Evolutionary conservation across 1,140 invertebrate genomes (phyloP), one percentile per base, ranked within the genome.

Genomic region (Caenorhabditis inopinata): DNA sequence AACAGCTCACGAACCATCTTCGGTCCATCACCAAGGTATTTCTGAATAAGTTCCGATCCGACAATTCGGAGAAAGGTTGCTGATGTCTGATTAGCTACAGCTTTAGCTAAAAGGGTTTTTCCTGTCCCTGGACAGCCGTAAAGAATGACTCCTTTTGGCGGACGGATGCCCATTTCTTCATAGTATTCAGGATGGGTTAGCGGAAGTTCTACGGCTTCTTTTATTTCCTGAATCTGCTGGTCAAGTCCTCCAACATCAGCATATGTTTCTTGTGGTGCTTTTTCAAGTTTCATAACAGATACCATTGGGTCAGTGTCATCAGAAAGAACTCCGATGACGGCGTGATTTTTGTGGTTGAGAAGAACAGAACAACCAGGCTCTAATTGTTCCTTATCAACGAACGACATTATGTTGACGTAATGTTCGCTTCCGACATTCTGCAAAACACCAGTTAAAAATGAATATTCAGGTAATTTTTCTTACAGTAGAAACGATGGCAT

Each of bases 291-390:
- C 97, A 99, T 99, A 0, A 99, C 97, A 35, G 96, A 99, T 1
- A 99, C 97, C 97, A 99, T 99, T 16, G 97, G 97, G 91, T 99
- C 97, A n/a, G 96, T 98, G 88, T 99, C 97, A 91, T 99, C 97
- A 45, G 94, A 94, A 27, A 99, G 89, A 0, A 99, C 97, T 83
- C 97, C 97, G 49, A 99, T 96, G 46, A 99, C 96, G 81, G 97
- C 96, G 91, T 99, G 97, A 7, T 93, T 92, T 91, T 99, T 99
- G 90, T 99, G 97, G 90, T 99, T 99, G 0, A 99, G 91, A 0
- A 99, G 90, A 18, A 99, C 97, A 18, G 97, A 97, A 90, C 97
- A 99, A 2, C 97, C 97, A 78, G 97, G 97, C 89, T 99, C 97
- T 18, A 99, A 90, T 87, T 98, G 96, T 90, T 99, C 97, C 90